Evolutionary conservation across 2,888 invertebrate genomes (phyloP).

Genomic region (Cataglyphis livida): DNA sequence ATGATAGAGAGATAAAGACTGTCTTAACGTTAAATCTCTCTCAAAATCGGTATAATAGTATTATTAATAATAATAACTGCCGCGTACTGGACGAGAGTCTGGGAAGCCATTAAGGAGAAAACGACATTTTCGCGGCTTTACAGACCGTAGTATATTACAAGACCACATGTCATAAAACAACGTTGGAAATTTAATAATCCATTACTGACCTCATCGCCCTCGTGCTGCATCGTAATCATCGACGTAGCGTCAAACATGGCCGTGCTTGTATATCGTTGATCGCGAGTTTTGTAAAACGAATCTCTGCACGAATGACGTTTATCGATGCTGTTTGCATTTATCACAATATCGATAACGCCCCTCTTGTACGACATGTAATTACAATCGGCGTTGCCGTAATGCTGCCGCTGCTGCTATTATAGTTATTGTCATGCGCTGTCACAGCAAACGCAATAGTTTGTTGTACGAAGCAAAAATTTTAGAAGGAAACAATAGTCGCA

Average conservation of each 20-base stretch:
- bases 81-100: slow-evolving; percentile 37
- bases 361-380: slow-evolving; percentile 23
- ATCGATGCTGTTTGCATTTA: slow-evolving; percentile 51
- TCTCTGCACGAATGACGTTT: not conserved
- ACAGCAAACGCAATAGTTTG: slow-evolving; percentile 8
- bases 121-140: slow-evolving; percentile 64
- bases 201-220: slow-evolving; percentile 46
- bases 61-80: slow-evolving; percentile 63
- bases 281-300: slow-evolving; percentile 49
- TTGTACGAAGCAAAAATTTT: slow-evolving; percentile 34
- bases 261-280: slow-evolving; percentile 59
- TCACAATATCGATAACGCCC: slow-evolving; percentile 25
- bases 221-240: slow-evolving; percentile 39
- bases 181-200: slow-evolving; percentile 65
- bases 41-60: slow-evolving; percentile 46
- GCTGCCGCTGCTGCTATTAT: not conserved
- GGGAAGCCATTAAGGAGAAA: slow-evolving; percentile 60
- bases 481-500: slow-evolving; percentile 31
- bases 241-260: slow-evolving; percentile 43
- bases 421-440: slow-evolving; percentile 36
- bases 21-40: slow-evolving; percentile 40
- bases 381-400: slow-evolving; percentile 9
- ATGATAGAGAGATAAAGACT: not conserved
- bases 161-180: slow-evolving; percentile 37
- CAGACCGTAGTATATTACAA: slow-evolving; percentile 42